Evolutionary conservation across 2,888 invertebrate species (phyloP), one percentile per base, ranked within the genome.

Genomic region (Ectemnius lituratus): DNA sequence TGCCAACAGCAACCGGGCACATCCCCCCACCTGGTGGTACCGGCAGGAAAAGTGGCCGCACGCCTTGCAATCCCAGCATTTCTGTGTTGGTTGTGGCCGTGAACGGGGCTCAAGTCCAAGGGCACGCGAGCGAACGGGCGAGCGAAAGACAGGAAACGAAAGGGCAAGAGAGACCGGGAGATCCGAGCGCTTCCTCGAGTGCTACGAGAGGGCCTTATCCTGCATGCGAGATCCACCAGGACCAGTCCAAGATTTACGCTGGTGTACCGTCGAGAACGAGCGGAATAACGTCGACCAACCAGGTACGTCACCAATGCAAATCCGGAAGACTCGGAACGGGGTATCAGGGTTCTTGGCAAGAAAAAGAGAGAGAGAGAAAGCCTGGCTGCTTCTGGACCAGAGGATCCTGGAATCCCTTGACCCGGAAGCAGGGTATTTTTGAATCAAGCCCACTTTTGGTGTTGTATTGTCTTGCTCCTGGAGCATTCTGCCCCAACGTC

Each of bases 61-160:
- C 88, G 86, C 87, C 87, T 89, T 87, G 88, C 88, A 87, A 88
- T 88, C 88, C 85, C 87, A 87, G 89, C 88, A 89, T 88, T 89
- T 89, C 89, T 88, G 88, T 89, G 88, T 87, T 88, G 89, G 88
- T 89, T 88, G 89, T 88, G 89, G 88, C 88, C 90, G 88, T 88
- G 90, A 90, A 90, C 90, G 88, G 89, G 88, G 86, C 88, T 88
- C 87, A 87, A 89, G 89, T 89, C 88, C 89, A 90, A 89, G 90
- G 90, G 88, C 89, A 88, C 83, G 81, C 81, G 83, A 73, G 77
- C 67, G 64, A 77, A 58, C 60, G 73, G 76, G 67, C 66, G 67
- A 70, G 61, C 67, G 69, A 72, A 63, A 61, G 60, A 74, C 20
- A 59, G 72, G 58, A 37, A 58, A 49, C 37, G 56, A 57, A 28